Conservation (phyloP, 2,888 invertebrate species). For the Iphiclides podalirius region DNA sequence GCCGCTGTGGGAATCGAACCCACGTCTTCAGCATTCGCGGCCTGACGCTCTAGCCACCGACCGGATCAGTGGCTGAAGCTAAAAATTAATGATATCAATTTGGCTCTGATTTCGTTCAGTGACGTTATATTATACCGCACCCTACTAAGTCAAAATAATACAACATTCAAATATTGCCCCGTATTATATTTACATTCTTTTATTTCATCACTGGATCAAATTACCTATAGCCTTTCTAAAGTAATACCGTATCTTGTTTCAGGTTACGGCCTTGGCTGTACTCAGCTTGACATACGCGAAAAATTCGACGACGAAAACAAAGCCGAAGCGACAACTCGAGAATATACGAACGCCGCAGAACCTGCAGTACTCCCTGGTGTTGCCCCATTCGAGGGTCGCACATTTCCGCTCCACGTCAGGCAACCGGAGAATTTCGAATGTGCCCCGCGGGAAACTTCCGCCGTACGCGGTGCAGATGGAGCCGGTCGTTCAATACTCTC, state of each 20-base stretch:
- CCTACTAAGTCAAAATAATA: too few relatives aligned
- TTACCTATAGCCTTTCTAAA: constrained; percentile 11
- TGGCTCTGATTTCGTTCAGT: too few relatives aligned
- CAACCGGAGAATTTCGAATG: constrained; percentile 78
- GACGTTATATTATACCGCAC: too few relatives aligned
- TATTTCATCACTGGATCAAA: too few relatives aligned
- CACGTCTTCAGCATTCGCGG: too few relatives aligned
- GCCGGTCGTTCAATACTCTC: constrained; percentile 88
- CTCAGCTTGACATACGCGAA: constrained; percentile 73
- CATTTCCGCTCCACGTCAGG: constrained; percentile 72
- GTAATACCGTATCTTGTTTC: constrained; percentile 54
- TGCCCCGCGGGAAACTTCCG: constrained; percentile 74
- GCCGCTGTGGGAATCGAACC: too few relatives aligned
- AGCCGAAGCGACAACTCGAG: constrained; percentile 75
- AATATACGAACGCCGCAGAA: constrained; percentile 79
- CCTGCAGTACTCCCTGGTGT: constrained; percentile 80
- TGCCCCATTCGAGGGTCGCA: constrained; percentile 78
- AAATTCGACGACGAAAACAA: constrained; percentile 69
- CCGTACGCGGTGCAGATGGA: constrained; percentile 91
- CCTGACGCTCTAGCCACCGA: too few relatives aligned
- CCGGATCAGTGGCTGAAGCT: too few relatives aligned
- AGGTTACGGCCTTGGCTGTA: constrained; percentile 80
- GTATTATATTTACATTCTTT: too few relatives aligned
- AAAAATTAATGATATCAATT: too few relatives aligned
- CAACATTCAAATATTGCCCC: too few relatives aligned